Evolutionary conservation across 2,888 invertebrate genomes (phyloP), one percentile per base, ranked within the genome.

Genomic region (Dryocosmus kuriphilus): DNA sequence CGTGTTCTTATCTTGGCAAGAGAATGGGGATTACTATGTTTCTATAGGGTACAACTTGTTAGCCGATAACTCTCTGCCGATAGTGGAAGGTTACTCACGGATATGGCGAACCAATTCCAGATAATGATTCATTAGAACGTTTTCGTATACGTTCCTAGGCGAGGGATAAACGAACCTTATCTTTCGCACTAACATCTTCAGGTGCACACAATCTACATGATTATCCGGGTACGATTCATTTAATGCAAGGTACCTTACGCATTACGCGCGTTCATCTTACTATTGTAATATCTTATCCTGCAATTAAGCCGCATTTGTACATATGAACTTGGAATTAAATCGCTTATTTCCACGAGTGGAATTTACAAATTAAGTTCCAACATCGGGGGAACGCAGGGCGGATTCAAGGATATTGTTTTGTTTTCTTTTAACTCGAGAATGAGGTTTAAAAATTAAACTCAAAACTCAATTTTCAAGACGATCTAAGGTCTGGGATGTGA

Each of bases 31-130:
- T 84, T 83, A 84, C 81, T 84, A 82, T 84, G 81, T 84, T 85
- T 79, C 82, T 78, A 81, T 75, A 76, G 82, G 80, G 79, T 84
- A 85, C 82, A 84, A 84, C 80, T 84, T 85, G 85, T 84, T 83
- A 84, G 80, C 57, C 85, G 85, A 85, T 85, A 85, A 83, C 80
- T 85, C 61, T 62, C 57, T 24, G 22, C 76, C 79, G 83, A 85
- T 85, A 84, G 81, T 77, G 74, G 74, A 74, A 76, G 81, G 81
- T 83, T 82, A 79, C 80, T 74, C 57, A 76, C 80, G 78, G 74
- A 55, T 63, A 80, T 60, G 77, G 75, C 63, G 79, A 65, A 74
- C 77, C 84, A 82, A 85, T 85, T 85, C 78, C 78, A 76, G 81
- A 84, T 84, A 80, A 84, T 84, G 74, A 80, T 84, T 83, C 84